Evolutionary conservation across 2,888 invertebrate genomes (phyloP), one percentile per base, ranked within the genome.

Genomic region (Cenopis cana): DNA sequence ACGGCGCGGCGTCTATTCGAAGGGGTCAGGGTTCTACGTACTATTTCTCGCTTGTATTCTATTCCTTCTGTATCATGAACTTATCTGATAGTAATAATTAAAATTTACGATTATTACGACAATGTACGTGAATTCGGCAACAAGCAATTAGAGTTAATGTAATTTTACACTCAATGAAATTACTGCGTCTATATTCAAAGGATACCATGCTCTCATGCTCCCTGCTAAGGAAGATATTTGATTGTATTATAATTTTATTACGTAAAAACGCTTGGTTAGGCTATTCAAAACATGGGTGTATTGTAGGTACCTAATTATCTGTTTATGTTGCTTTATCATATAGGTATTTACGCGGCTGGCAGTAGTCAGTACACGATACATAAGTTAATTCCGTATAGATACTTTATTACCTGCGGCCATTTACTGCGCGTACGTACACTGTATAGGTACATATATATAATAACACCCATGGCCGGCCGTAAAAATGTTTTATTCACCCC

Each of bases 401-500:
- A 68, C 71, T 74, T 75, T 75, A 76, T 74, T 75, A 85, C 84
- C 82, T 86, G 83, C 79, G 81, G 76, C 77, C 78, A 79, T 81
- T 59, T 67, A 14, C 59, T 78, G 68, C 75, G 78, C 76, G 79
- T 75, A 76, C 78, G 80, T 60, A 60, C 24, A 14, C 46, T 29
- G 17, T 76, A n/a, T n/a, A n/a, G n/a, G 79, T 80, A 84, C 81
- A 81, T 87, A 86, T 85, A 85, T 89, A 89, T 89, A 87, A 91
- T 91, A 89, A 89, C 86, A 89, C 83, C 89, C 91, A 92, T 92
- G 91, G 91, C 89, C 91, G 92, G 85, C 92, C 93, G 93, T 93
- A 93, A 93, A 93, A 92, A 93, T 93, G 93, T 91, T 93, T 93
- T 93, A 93, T 93, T 92, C 92, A 89, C 92, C 93, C 93, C 92